Evolutionary conservation across 1,140 invertebrate species (phyloP), one percentile per base, ranked within the genome.

Genomic region (Drosophila hydei): DNA sequence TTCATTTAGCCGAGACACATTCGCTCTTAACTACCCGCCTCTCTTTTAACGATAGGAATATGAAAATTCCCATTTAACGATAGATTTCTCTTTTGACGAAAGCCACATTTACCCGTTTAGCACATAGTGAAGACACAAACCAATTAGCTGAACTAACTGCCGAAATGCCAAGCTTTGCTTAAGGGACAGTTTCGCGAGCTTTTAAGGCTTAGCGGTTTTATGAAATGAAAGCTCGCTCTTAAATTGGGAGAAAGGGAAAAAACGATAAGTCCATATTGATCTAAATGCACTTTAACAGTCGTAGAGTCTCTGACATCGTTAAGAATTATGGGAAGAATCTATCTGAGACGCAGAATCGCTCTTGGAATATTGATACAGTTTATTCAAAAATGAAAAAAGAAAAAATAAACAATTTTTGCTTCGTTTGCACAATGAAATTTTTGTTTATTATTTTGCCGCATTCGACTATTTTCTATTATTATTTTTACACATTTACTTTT

Each of bases 401-500:
- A 62, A 60, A 4, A 61, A 36, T 47, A 54, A 18, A 12, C 42
- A 38, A 23, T 1, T 5, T 11, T 55, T 48, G 30, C 23, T 30
- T 23, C 48, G 19, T 63, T 70, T 56, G 42, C 54, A 72, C 62
- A 67, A 67, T 59, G 27, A 72, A 72, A 38, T 67, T 60, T 33
- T 1, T 33, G 8, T 30, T 30, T 30, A 30, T 30, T 67, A 60
- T 72, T 72, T 67, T 33, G 47, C 43, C 54, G 27, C 62, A 64
- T 60, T 47, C 9, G 38, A 52, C 33, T 40, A 18, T 38, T 50
- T 33, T 50, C 14, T 8, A 16, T 42, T 16, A 16, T 42, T 67
- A 58, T 72, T 72, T 64, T 40, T 36, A 58, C 52, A 23, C 61
- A 69, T 59, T 47, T 12, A 21, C 23, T 23, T 7, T 43, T 52